These are phyloP conservation scores for Lymantria monacha DNA, from an alignment of 2,888 invertebrate genomes.

Conservation along the genomic window DNA sequence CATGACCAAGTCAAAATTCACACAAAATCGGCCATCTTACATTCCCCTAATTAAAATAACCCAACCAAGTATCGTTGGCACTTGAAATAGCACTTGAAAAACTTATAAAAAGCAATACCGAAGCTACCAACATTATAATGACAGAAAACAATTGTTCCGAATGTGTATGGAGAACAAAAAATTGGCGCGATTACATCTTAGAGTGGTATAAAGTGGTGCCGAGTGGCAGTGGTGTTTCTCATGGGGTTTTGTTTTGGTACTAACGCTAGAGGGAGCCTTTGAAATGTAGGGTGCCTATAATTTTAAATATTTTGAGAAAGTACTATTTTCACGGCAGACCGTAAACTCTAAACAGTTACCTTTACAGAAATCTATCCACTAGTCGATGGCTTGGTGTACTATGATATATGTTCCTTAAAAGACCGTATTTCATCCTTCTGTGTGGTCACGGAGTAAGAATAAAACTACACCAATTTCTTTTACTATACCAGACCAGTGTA, in stretches of 20 bases:
- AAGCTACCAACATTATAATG: slow-evolving; percentile 56
- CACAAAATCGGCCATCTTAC: slow-evolving; percentile 39
- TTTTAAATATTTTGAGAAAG: neutral
- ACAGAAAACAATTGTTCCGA: slow-evolving; percentile 64
- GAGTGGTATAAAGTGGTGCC: slow-evolving; percentile 44
- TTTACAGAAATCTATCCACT: too few species aligned
- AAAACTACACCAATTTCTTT: neutral
- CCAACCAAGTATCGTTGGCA: slow-evolving; percentile 61
- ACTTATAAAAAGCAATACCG: slow-evolving; percentile 51
- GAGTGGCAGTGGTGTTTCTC: slow-evolving; percentile 67
- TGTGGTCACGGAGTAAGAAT: neutral
- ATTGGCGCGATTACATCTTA: slow-evolving; percentile 79
- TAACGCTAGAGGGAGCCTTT: slow-evolving; percentile 70
- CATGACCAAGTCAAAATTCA: slow-evolving; percentile 37
- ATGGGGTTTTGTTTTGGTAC: slow-evolving; percentile 79
- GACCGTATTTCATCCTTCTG: neutral
- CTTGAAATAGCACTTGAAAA: slow-evolving; percentile 66
- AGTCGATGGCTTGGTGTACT: too few species aligned
- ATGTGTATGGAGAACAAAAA: slow-evolving; percentile 65
- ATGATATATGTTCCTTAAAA: too few species aligned
- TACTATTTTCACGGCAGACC: too few species aligned
- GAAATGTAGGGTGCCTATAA: slow-evolving; percentile 38
- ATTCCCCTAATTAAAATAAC: slow-evolving; percentile 54
- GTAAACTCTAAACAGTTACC: too few species aligned
- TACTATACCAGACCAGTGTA: too few species aligned